Evolutionary conservation across 1,140 invertebrate species (phyloP).

Genomic region (Tetragonula clypearis): DNA sequence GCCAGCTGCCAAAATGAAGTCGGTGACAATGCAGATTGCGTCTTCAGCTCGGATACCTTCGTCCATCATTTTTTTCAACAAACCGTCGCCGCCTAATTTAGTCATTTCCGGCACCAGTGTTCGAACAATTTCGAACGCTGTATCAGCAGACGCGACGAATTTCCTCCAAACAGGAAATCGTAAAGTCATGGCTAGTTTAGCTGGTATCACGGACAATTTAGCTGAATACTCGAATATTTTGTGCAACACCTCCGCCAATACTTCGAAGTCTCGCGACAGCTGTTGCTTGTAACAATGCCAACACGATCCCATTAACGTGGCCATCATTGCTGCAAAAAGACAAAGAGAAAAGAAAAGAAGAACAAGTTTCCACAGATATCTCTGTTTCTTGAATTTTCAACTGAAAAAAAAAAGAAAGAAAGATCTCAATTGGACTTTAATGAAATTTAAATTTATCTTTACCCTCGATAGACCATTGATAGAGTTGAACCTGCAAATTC

Average conservation of each 20-base stretch:
- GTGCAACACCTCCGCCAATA: slow-evolving; percentile 86
- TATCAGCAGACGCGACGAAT: slow-evolving; percentile 86
- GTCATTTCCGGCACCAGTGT: slow-evolving; percentile 72
- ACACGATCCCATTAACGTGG: slow-evolving; percentile 85
- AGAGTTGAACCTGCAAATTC: slow-evolving; percentile 87
- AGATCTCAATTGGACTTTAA: no score
- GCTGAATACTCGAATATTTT: slow-evolving; percentile 89
- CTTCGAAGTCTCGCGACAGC: slow-evolving; percentile 78
- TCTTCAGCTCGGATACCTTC: slow-evolving; percentile 84
- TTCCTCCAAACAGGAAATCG: slow-evolving; percentile 87
- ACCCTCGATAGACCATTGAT: slow-evolving; percentile 90
- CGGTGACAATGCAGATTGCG: slow-evolving; percentile 88
- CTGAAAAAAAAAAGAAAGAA: no score
- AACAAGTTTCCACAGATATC: background rate
- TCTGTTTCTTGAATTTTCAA: background rate
- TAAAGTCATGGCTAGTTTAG: slow-evolving; percentile 84
- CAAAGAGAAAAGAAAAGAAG: slow-evolving; percentile 4
- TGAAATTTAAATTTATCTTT: slow-evolving; percentile 33
- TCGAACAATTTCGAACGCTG: slow-evolving; percentile 82
- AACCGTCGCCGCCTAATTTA: slow-evolving; percentile 79
- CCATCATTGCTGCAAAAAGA: slow-evolving; percentile 84
- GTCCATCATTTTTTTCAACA: slow-evolving; percentile 84
- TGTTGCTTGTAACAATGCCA: slow-evolving; percentile 73
- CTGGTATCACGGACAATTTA: slow-evolving; percentile 86
- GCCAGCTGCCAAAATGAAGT: slow-evolving; percentile 93